Base-by-base conservation (phyloP, 2,888 invertebrate genomes). In the Parnassius orleans region DNA sequence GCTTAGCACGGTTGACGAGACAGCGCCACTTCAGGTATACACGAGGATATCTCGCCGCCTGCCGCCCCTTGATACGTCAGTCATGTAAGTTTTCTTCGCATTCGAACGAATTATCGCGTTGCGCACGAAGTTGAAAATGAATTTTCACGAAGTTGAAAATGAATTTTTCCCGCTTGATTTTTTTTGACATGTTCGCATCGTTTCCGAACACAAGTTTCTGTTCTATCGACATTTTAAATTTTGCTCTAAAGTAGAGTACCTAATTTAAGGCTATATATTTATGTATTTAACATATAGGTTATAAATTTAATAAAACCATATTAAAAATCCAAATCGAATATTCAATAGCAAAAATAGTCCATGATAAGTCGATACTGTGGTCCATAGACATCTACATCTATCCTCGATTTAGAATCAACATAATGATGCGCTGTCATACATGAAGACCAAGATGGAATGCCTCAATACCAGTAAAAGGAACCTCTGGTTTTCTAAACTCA, bases 11-110 rank as follows among this genome's bases (percentile, higher is more conserved):
- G 52, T 14, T 83, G 85, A 84, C 81, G 84, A 83, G 75, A 73
- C 81, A 79, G 74, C 77, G 79, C 71, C 72, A 66, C 65, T 64
- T 65, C 82, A 80, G 82, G 81, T 81, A 79, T 79, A 80, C 79
- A 76, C 72, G 71, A 71, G 77, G 73, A 70, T 78, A 81, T 84
- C 79, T 75, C 56, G 12, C 33, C 66, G 80, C 77, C 85, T 86
- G 87, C 78, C 75, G 68, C 71, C 71, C 72, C 65, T 71, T 75
- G 89, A 89, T 89, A 90, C 77, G 88, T 89, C 89, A 87, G 81
- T 88, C 88, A 86, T 83, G 74, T 76, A 81, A 87, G 83, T 87
- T 84, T 85, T 81, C 79, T 83, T 81, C 73, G 59, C 73, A 72
- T 74, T 19, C 54, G 55, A 60, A 70, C 68, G 68, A 69, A 75